Evolutionary conservation across 2,888 invertebrate genomes (phyloP).

Genomic region (Beris morrisii): DNA sequence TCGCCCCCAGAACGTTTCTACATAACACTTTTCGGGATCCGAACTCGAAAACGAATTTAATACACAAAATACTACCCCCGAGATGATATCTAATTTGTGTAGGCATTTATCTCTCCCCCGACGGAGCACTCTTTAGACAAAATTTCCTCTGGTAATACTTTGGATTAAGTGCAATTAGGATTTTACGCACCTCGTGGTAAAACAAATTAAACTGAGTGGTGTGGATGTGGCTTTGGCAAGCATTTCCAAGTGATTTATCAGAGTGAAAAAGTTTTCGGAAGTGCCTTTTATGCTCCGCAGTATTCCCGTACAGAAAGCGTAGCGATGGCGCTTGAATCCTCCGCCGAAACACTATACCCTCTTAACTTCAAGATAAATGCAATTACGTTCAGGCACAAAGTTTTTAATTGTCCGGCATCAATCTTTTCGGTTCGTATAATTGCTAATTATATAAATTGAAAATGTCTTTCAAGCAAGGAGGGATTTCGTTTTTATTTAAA

Average conservation of each 20-base stretch:
- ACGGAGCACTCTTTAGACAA: no score
- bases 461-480: background rate
- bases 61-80: no score
- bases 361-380: slow-evolving; percentile 21
- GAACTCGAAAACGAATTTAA: no score
- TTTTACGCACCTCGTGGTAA: slow-evolving; percentile 34
- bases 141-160: slow-evolving; percentile 18
- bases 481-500: no score
- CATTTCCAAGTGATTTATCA: slow-evolving; percentile 12
- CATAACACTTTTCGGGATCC: no score
- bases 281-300: background rate
- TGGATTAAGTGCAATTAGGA: slow-evolving; percentile 35
- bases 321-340: background rate
- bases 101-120: no score
- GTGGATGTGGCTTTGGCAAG: slow-evolving; percentile 9
- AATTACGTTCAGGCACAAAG: slow-evolving; percentile 21
- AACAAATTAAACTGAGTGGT: slow-evolving; percentile 28
- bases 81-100: no score
- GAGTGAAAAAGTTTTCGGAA: background rate
- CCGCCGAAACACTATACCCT: background rate
- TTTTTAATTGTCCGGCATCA: slow-evolving; percentile 26
- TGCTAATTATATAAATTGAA: slow-evolving; percentile 21
- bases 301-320: background rate
- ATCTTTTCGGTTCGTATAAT: slow-evolving; percentile 13
- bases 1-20: no score